Conservation (phyloP, 2,888 invertebrate species). For the Archaeoteleia sp. region DNA sequence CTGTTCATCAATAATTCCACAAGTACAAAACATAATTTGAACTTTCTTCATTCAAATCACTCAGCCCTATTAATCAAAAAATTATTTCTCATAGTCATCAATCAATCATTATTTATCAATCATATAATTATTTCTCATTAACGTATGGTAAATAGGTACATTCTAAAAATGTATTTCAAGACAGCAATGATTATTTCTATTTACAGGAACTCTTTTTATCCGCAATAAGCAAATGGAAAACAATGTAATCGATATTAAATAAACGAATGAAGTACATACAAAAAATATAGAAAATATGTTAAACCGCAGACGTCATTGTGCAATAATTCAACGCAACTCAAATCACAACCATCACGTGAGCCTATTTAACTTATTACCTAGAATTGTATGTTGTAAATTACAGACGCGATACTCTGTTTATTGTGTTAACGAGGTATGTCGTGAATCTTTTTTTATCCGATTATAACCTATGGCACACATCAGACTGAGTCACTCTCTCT, state of each 20-base stretch:
- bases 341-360: constrained; percentile 25
- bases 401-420: constrained; percentile 23
- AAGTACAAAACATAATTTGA: no score
- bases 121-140: background rate
- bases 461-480: constrained; percentile 35
- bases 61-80: no score
- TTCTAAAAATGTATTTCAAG: background rate
- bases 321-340: constrained; percentile 37
- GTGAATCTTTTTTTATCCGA: constrained; percentile 30
- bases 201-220: background rate
- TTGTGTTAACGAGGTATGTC: constrained; percentile 50
- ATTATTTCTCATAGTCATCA: no score
- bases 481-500: constrained; percentile 15
- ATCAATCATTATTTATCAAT: no score
- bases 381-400: constrained; percentile 2
- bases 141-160: background rate
- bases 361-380: constrained; percentile 33
- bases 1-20: no score
- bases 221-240: no score
- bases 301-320: constrained; percentile 14
- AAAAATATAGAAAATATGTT: background rate
- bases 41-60: no score
- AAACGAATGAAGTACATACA: background rate
- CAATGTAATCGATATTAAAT: background rate
- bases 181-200: background rate